phyloP scores from a whole-genome alignment of 2,888 invertebrate genomes.

The Lepidocyrtinus sp. region DNA sequence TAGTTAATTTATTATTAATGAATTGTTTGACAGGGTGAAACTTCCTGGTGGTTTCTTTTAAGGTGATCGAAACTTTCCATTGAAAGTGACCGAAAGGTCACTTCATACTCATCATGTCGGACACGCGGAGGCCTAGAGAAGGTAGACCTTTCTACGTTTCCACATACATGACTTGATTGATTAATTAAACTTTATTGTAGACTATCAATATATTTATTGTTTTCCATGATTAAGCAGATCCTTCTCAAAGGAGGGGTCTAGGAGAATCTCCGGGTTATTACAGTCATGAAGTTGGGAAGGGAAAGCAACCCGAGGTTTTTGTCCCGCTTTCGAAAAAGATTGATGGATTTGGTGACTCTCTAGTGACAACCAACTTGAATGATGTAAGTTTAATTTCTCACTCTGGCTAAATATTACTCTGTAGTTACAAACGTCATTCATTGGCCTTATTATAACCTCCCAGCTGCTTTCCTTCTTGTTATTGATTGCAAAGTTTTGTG shows the following conservation, averaged over 20 bases:
- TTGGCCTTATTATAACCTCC: too few relatives aligned
- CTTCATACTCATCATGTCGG: constrained; percentile 42
- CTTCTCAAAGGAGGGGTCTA: constrained; percentile 43
- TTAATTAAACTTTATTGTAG: neutral
- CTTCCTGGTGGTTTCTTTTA: neutral
- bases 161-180: neutral
- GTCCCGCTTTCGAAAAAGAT: constrained; percentile 27
- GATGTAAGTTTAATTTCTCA: constrained; percentile 30
- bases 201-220: neutral
- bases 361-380: constrained; percentile 29
- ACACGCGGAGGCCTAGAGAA: constrained; percentile 30
- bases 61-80: constrained; percentile 32
- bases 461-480: too few relatives aligned
- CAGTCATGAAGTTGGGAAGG: constrained; percentile 34
- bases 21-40: constrained; percentile 32
- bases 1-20: too few relatives aligned
- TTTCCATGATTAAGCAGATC: neutral
- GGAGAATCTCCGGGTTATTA: constrained; percentile 24
- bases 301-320: constrained; percentile 24
- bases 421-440: too few relatives aligned
- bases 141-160: too few relatives aligned
- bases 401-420: neutral
- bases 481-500: too few relatives aligned
- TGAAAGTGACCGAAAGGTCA: constrained; percentile 52
- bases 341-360: constrained; percentile 43